Base-by-base conservation (phyloP, 2,888 invertebrate genomes). In the Plebejus melissa region DNA sequence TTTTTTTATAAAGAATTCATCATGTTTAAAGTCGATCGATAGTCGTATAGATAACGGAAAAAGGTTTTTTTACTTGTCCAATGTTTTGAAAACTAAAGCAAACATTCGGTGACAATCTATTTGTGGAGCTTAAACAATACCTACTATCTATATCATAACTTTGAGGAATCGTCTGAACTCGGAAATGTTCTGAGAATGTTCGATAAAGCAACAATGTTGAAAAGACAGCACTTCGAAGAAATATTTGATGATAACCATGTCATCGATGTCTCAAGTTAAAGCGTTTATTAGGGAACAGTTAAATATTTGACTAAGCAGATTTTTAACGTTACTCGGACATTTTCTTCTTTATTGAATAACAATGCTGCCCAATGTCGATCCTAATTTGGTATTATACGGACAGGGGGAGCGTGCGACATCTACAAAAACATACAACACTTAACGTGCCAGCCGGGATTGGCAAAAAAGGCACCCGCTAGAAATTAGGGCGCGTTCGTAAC, bases 401-500 rank as follows among this genome's bases (percentile, higher is more conserved):
- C 50, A 54, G 32, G 50, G 46, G 50, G 46, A 28, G 16, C 16
- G 65, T 22, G 32, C 50, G 32, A 72, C 72, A 72, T 50, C 72
- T 54, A 72, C 50, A 72, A 72, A 72, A 72, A 72, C 50, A 54
- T 70, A 41, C 41, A n/a, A 36, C 65, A 65, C 65, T 65, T 65
- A 60, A 60, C 28, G 60, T 60, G 32, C 13, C 32, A 32, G 70
- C n/a, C 22, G 46, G 28, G 46, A 5, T 46, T 71, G 71, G 71
- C 71, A 46, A 71, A 71, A 71, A 71, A 71, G 11, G 11, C 46
- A 46, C 46, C 41, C 71, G 46, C 41, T 71, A 71, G 41, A 71
- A 46, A 41, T 71, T 75, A 75, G 77, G 76, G 79, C 76, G 76
- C 75, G 75, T 74, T 65, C 65, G 77, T 75, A 46, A 77, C 54